Evolutionary conservation across 2,888 invertebrate genomes (phyloP), one percentile per base, ranked within the genome.

Genomic region (Proisotoma minuta): DNA sequence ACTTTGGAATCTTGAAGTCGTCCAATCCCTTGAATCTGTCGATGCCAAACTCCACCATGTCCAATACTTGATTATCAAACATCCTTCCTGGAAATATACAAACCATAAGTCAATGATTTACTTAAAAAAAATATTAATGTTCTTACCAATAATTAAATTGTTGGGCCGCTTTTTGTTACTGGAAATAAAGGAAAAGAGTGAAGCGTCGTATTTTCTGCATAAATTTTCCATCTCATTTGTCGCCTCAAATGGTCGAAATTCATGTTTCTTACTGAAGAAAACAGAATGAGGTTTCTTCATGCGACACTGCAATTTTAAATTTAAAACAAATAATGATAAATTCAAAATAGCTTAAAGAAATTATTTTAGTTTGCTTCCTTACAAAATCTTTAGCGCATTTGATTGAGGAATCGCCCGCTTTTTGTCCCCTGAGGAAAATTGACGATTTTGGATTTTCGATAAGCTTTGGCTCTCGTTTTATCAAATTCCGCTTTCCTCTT

Each of bases 41-140:
- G 23, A 98, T 84, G 12, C 94, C 92, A 60, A 99, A 83, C 79
- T 99, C 99, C 61, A 93, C 84, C 95, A 99, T 96, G 77, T 99
- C 99, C 60, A 99, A 79, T 28, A 99, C 80, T 61, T 88, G 87
- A 75, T 88, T 85, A 78, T 99, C 91, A 78, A 87, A 97, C 76
- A 89, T 87, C 71, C 99, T 84, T 0, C 85, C 84, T 82, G 75
- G 24, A 75, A 76, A 51, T 59, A 48, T 20, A 40, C 40, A 29
- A 56, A 2, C 12, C 3, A 24, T 22, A 23, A 34, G 10, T 20
- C 24, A 27, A 49, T 28, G 22, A 20, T 5, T 52, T 22, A 52
- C 61, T 24, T 18, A 28, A 18, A 22, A 61, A 29, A 29, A 58
- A 22, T 2, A 23, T 20, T 18, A 20, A 28, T 27, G 12, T 29